Evolutionary conservation across 2,797 vertebrate species (phyloP), one percentile per base, ranked within the genome.

Genomic region (Pseudopleuronectes americanus): DNA sequence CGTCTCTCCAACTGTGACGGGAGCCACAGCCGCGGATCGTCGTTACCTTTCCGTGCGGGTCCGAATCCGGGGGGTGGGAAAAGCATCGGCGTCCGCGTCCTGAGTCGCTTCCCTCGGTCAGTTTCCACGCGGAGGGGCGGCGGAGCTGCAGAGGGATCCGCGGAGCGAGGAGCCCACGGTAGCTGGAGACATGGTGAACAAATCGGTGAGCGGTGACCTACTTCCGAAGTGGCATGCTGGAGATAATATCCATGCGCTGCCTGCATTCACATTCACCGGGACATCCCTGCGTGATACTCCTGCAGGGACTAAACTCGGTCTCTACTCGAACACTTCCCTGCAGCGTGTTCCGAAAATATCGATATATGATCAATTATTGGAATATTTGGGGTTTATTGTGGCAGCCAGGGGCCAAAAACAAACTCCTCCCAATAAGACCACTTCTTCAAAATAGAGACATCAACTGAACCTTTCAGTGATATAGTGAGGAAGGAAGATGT

Each of bases 191-290:
- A 84, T 78, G 90, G 80, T 83, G 87, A 88, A 84, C 89, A 88
- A 80, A 92, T 83, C 92, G 90, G 86, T 80, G 90, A 93, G 91
- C 93, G 92, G 92, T 95, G 95, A 95, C 95, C 95, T 95, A 95
- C 94, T 95, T 95, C 93, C 92, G 92, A 94, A 95, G 93, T 90
- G 92, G 90, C 93, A 88, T 75, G 91, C 90, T 88, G 91, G 89
- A 93, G 93, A 94, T 93, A 87, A 93, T 93, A 93, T 94, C 91
- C 92, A 93, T 92, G 92, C 93, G 93, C 93, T 93, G 91, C 87
- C 91, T 91, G 91, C 89, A 17, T 89, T 89, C 81, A 87, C 88
- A 57, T 86, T 91, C 92, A 85, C 90, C 90, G 93, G 93, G 94
- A 94, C 94, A 90, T 86, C 91, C 87, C 90, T 75, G 57, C 8